These are phyloP conservation scores for Eubasilissa splendida DNA, from an alignment of 2,888 invertebrate genomes.

Conservation along the genomic window DNA sequence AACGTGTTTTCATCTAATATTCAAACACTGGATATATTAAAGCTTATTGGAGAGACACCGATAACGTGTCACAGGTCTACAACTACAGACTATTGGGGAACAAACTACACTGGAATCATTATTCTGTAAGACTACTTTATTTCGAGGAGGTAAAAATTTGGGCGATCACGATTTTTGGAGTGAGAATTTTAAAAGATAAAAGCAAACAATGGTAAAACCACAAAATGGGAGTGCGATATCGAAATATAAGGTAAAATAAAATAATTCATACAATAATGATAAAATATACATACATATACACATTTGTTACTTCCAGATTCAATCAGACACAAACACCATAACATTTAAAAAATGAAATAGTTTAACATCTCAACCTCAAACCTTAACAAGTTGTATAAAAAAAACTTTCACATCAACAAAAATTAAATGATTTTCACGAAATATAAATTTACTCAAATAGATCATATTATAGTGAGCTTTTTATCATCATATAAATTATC, in stretches of 20 bases:
- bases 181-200: constrained; percentile 41
- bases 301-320: constrained; percentile 27
- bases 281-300: constrained; percentile 6
- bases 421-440: not conserved
- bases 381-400: constrained; percentile 34
- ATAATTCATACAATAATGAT: not conserved
- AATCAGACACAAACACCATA: constrained; percentile 7
- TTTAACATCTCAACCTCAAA: constrained; percentile 24
- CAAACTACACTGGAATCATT: not conserved
- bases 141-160: constrained; percentile 48
- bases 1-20: constrained; percentile 24
- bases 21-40: constrained; percentile 29
- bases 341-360: constrained; percentile 31
- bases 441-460: not conserved
- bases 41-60: constrained; percentile 19
- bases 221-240: constrained; percentile 13
- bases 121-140: constrained; percentile 19
- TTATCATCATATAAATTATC: constrained; percentile 34
- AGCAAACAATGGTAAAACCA: constrained; percentile 49
- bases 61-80: constrained; percentile 7
- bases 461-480: not conserved
- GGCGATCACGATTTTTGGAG: constrained; percentile 51
- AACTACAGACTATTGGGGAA: constrained; percentile 14
- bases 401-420: constrained; percentile 26
- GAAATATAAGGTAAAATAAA: constrained; percentile 18